A percentile compares a stretch with the other conserved stretches of the same genome.
phyloP scores from a whole-genome alignment of 92 coral and sea anemone species.

The Umimayanthus kanabou region DNA sequence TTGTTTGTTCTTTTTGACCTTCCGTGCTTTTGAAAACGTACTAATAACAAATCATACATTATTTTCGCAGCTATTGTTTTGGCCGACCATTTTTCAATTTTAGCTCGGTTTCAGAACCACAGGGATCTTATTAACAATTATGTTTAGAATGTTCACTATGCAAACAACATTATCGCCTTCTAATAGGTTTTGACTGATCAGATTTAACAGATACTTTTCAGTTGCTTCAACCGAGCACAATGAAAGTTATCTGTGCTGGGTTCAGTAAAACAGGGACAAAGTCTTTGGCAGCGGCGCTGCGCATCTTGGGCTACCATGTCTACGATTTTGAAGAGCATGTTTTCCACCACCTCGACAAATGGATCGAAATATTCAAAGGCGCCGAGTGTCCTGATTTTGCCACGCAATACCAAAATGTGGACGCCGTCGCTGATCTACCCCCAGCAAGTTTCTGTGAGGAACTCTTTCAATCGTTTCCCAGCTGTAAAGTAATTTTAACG shows the following conservation, averaged over 20 bases:
- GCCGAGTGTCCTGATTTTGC: conserved; percentile 15
- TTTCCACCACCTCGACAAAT: conserved; percentile 10
- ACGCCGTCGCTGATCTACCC: conserved; percentile 28
- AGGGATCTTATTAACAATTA: not conserved
- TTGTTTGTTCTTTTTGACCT: no score
- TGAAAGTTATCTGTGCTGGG: conserved; percentile 38
- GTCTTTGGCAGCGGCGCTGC: conserved; percentile 19
- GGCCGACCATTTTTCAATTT: no score
- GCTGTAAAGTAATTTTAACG: conserved; percentile 21
- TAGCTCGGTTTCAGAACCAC: not conserved
- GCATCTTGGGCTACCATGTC: conserved; percentile 11
- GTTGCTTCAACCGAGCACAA: not conserved
- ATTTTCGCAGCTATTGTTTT: no score
- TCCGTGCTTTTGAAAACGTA: no score
- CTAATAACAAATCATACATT: no score
- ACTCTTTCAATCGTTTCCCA: conserved; percentile 10
- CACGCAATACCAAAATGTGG: conserved; percentile 5
- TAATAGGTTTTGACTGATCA: not conserved
- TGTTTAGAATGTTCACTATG: not conserved
- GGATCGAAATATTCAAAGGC: conserved; percentile 30
- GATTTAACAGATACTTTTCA: not conserved
- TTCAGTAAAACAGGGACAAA: conserved; percentile 35
- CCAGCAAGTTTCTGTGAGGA: conserved; percentile 37
- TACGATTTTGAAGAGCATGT: conserved; percentile 36
- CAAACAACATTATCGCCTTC: not conserved